phyloP scores from a whole-genome alignment of 1,140 invertebrate genomes.

The Mylabris phalerata region DNA sequence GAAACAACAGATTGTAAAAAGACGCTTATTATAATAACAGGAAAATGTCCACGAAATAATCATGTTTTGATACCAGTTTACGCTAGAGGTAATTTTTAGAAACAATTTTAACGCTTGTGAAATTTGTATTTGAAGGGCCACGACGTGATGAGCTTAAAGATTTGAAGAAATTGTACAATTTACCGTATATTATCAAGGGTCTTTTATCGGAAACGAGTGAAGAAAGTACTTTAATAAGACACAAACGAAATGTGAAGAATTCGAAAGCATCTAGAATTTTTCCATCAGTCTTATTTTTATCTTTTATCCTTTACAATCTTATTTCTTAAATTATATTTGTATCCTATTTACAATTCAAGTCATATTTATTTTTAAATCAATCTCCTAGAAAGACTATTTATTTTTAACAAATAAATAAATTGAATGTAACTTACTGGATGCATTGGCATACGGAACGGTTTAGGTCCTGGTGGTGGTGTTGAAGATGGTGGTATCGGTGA shows the following conservation, averaged over 20 bases:
- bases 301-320: not conserved
- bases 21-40: conserved; percentile 27
- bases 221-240: not conserved
- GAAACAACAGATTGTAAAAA: conserved; percentile 23
- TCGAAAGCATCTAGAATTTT: not conserved
- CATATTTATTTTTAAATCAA: too few relatives aligned
- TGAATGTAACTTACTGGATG: conserved; percentile 40
- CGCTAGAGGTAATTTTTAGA: not conserved
- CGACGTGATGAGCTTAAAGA: not conserved
- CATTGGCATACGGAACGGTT: conserved; percentile 40
- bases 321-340: not conserved
- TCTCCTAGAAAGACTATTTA: too few relatives aligned
- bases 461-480: conserved; percentile 41
- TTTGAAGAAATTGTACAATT: not conserved
- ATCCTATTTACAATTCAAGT: not conserved
- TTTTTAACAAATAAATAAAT: not conserved
- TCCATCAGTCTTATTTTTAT: too few relatives aligned
- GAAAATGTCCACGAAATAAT: conserved; percentile 16
- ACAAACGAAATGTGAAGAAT: not conserved
- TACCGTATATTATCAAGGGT: conserved; percentile 6
- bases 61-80: conserved; percentile 2
- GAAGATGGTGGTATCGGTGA: conserved; percentile 44
- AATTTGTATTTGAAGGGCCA: not conserved
- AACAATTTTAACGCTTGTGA: not conserved
- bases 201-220: not conserved